Conservation (phyloP, 2,888 invertebrate species). For the Stenotaenia linearis region DNA sequence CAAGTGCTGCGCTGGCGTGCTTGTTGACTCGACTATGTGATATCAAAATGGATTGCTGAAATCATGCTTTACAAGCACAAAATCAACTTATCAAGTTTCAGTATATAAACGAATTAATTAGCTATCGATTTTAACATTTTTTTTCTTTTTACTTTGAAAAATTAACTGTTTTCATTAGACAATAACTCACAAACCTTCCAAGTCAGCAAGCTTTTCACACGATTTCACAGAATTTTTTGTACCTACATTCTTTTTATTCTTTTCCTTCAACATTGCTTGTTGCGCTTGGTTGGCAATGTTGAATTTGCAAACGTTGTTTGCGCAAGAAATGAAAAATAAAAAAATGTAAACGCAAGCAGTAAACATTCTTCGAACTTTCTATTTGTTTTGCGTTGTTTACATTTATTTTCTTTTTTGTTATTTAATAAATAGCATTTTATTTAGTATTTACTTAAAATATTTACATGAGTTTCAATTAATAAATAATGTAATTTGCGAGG, state of each 20-base stretch:
- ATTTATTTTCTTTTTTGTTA: neutral
- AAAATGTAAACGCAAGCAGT: neutral
- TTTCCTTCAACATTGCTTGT: neutral
- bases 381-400: neutral
- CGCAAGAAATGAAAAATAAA: neutral
- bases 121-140: neutral
- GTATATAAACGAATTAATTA: neutral
- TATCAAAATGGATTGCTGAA: too few relatives aligned
- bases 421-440: neutral
- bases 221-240: neutral
- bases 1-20: neutral
- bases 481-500: neutral
- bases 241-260: neutral
- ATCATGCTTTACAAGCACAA: too few relatives aligned
- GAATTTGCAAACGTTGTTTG: neutral
- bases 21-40: neutral
- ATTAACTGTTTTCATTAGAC: neutral
- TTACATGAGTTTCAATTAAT: neutral
- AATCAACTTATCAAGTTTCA: too few relatives aligned
- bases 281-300: neutral
- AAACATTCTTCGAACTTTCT: too few relatives aligned
- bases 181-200: neutral
- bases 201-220: neutral
- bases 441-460: neutral
- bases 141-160: neutral